These are phyloP conservation scores for Passer domesticus DNA, from an alignment of 2,113 vertebrate species.

Conservation along the genomic window DNA sequence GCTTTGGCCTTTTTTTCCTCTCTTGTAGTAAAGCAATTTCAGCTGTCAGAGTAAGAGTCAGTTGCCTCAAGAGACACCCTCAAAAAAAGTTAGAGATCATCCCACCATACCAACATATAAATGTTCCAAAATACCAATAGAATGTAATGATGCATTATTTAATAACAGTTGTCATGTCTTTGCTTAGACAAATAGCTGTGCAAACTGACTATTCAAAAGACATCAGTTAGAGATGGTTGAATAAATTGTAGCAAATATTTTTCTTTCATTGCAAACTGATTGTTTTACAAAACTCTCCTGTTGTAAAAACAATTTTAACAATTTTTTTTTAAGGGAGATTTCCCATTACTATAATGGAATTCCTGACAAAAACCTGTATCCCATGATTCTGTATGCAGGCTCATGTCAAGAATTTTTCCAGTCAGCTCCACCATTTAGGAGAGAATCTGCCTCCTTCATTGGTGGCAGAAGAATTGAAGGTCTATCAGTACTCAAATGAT, in stretches of 20 bases:
- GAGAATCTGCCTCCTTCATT: not conserved
- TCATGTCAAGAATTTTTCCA: not conserved
- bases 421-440: not conserved
- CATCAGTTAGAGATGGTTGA: not conserved
- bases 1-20: not conserved
- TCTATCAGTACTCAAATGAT: not conserved
- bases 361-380: not conserved
- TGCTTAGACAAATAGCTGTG: not conserved
- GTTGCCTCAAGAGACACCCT: not conserved
- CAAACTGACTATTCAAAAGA: conserved; percentile 22
- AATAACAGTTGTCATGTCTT: not conserved
- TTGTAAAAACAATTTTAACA: not conserved
- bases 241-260: not conserved
- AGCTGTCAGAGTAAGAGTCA: not conserved
- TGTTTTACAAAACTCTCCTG: not conserved
- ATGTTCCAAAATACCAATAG: not conserved
- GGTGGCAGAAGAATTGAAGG: not conserved
- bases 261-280: not conserved
- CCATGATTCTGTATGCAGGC: not conserved
- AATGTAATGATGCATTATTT: conserved; percentile 21
- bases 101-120: not conserved
- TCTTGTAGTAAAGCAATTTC: not conserved
- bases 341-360: not conserved
- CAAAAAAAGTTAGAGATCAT: not conserved
- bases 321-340: not conserved